Evolutionary conservation across 1,140 invertebrate genomes (phyloP).

Genomic region (Acromyrmex heyeri): DNA sequence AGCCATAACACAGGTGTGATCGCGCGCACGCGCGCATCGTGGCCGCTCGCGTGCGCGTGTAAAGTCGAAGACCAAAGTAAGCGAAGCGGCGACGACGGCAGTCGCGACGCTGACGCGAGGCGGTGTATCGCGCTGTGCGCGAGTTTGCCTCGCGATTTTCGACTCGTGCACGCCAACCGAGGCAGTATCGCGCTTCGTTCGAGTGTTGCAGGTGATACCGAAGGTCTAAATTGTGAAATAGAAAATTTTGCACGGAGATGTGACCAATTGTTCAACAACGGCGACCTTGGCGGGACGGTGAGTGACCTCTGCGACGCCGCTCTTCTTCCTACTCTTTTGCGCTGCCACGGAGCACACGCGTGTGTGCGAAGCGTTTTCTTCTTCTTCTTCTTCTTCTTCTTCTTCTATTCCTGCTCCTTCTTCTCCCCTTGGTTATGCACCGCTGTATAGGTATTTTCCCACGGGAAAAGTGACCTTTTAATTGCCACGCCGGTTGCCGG

Average conservation of each 20-base stretch:
- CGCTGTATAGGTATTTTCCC: constrained; percentile 68
- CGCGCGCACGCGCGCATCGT: constrained; percentile 25
- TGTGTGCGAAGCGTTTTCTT: not conserved
- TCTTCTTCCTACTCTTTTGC: constrained; percentile 35
- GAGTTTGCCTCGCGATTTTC: constrained; percentile 6
- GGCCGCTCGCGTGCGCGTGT: constrained; percentile 1
- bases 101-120: constrained; percentile 71
- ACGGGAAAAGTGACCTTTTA: constrained; percentile 78
- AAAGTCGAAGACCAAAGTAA: not conserved
- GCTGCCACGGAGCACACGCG: constrained; percentile 16
- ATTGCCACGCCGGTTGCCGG: constrained; percentile 69
- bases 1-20: constrained; percentile 28
- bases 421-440: not conserved
- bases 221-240: constrained; percentile 2
- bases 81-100: constrained; percentile 54
- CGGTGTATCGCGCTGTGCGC: constrained; percentile 61
- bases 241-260: constrained; percentile 43
- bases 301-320: constrained; percentile 66
- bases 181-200: not conserved
- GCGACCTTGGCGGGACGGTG: constrained; percentile 73
- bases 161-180: not conserved
- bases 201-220: not conserved
- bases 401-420: not conserved
- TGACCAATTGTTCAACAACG: constrained; percentile 54
- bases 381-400: constrained; percentile 21